Percentiles rank a stretch among this genome's conserved stretches.
Conservation (phyloP, 1,140 invertebrate species). For the Eriosoma lanigerum region DNA sequence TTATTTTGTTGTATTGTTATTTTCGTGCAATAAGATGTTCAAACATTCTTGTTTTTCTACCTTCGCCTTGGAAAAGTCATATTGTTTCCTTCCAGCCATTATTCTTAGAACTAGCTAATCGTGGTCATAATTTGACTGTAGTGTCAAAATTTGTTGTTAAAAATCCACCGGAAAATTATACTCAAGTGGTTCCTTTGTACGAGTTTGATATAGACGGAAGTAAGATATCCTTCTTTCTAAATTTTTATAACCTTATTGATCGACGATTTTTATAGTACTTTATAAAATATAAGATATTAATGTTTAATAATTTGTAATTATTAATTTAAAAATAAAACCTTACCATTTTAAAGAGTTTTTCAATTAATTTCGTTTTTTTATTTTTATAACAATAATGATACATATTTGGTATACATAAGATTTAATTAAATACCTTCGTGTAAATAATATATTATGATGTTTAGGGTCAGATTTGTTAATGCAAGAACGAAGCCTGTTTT, state of each 20-base stretch:
- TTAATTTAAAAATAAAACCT: too few species aligned
- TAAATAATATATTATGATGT: not conserved
- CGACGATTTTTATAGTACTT: too few species aligned
- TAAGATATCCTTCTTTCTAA: too few species aligned
- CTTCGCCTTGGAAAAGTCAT: conserved; percentile 57
- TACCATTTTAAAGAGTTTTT: too few species aligned
- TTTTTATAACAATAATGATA: too few species aligned
- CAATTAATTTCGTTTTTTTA: too few species aligned
- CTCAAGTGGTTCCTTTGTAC: conserved; percentile 8
- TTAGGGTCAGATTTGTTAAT: conserved; percentile 16
- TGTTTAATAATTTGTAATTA: too few species aligned
- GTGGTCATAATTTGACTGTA: conserved; percentile 57
- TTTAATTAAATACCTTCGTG: too few species aligned
- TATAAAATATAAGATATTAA: too few species aligned
- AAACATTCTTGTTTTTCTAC: conserved; percentile 57
- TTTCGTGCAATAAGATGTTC: conserved; percentile 21
- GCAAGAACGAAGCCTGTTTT: not conserved
- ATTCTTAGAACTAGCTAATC: conserved; percentile 56
- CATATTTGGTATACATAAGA: too few species aligned
- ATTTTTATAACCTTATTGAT: too few species aligned
- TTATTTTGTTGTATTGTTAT: not conserved
- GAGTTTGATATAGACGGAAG: conserved; percentile 2
- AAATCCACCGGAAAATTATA: conserved; percentile 28
- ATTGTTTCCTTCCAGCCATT: conserved; percentile 57
- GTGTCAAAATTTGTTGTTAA: conserved; percentile 52